These are phyloP conservation scores for Paramuricea clavata DNA, from an alignment of 92 coral and sea anemone species.

Conservation along the genomic window DNA sequence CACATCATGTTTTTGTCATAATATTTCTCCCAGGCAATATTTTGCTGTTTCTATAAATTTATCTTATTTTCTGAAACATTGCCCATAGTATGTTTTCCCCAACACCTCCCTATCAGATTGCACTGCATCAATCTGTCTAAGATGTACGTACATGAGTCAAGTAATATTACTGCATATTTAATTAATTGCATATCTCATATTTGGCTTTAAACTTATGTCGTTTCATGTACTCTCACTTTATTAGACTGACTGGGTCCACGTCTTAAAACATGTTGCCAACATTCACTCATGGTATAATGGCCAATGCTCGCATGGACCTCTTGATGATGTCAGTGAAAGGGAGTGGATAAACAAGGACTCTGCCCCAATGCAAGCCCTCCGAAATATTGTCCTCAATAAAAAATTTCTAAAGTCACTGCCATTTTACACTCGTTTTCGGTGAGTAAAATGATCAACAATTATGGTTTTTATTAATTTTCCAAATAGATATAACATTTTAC, in stretches of 20 bases:
- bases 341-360: constrained; percentile 48
- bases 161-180: too few relatives aligned
- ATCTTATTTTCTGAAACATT: too few relatives aligned
- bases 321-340: constrained; percentile 32
- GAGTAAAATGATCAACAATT: neutral
- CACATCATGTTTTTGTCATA: too few relatives aligned
- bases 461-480: neutral
- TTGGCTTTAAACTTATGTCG: too few relatives aligned
- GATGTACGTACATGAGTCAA: too few relatives aligned
- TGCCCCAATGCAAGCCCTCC: constrained; percentile 41
- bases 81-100: too few relatives aligned
- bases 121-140: too few relatives aligned
- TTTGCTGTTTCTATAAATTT: too few relatives aligned
- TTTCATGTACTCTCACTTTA: neutral
- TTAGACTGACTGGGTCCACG: constrained; percentile 27
- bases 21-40: too few relatives aligned
- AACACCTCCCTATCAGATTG: too few relatives aligned
- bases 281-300: constrained; percentile 50
- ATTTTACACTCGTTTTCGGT: constrained; percentile 45
- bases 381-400: constrained; percentile 43
- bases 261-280: constrained; percentile 52
- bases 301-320: constrained; percentile 49
- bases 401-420: constrained; percentile 45
- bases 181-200: too few relatives aligned
- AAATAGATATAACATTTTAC: neutral